These are phyloP conservation scores for Crenuchus spilurus DNA, from an alignment of 2,797 vertebrate genomes.

Conservation along the genomic window DNA sequence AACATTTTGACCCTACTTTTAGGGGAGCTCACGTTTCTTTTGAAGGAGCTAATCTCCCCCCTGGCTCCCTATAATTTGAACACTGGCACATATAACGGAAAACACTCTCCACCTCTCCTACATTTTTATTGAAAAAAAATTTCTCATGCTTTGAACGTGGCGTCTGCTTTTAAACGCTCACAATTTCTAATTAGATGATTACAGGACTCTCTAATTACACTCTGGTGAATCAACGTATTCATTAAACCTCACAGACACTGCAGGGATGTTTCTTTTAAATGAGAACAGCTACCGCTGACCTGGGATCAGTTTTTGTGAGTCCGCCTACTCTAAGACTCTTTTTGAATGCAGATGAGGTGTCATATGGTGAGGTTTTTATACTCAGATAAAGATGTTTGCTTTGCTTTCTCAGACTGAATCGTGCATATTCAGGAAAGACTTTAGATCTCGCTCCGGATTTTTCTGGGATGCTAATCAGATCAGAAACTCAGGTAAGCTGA, in stretches of 20 bases:
- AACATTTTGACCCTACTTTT: too few species aligned
- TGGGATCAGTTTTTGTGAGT: neutral
- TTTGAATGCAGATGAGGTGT: neutral
- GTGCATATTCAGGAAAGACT: neutral
- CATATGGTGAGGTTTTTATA: neutral
- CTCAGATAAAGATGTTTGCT: neutral
- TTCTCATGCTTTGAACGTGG: constrained; percentile 20
- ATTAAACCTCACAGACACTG: constrained; percentile 15
- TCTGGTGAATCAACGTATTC: neutral
- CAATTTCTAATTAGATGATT: constrained; percentile 37
- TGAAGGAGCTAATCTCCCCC: too few species aligned
- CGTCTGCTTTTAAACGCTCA: constrained; percentile 30
- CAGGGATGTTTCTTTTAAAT: neutral
- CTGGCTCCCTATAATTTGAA: too few species aligned
- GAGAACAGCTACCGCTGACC: neutral
- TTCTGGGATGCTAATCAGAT: neutral
- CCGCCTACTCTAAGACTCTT: neutral
- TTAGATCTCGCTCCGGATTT: neutral
- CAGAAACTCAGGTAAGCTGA: neutral
- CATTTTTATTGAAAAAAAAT: too few species aligned
- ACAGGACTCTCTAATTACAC: constrained; percentile 12
- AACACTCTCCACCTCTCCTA: too few species aligned
- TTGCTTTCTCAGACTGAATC: neutral
- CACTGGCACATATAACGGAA: too few species aligned
- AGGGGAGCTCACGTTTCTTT: too few species aligned